These are phyloP conservation scores for Cuniculus paca DNA, from an alignment of 2,797 vertebrate genomes.

Conservation along the genomic window DNA sequence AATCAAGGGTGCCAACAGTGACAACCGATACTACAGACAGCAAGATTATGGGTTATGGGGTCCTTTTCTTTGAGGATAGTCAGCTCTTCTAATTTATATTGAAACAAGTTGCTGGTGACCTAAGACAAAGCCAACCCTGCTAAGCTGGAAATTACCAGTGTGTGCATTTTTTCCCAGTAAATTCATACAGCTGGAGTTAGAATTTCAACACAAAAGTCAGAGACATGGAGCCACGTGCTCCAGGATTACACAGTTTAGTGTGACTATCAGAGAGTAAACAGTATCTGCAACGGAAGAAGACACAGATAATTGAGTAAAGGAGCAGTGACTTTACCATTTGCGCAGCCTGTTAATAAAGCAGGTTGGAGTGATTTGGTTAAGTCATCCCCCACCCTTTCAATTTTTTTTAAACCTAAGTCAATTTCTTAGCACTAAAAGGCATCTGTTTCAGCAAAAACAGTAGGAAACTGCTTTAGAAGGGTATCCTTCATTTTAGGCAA, in stretches of 20 bases:
- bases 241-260: not conserved
- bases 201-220: slow-evolving; percentile 58
- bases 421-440: slow-evolving; percentile 58
- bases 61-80: slow-evolving; percentile 60
- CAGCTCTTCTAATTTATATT: slow-evolving; percentile 22
- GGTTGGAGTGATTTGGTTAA: slow-evolving; percentile 25
- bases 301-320: not conserved
- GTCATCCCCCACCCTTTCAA: not conserved
- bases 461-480: slow-evolving; percentile 67
- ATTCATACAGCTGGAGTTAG: slow-evolving; percentile 43
- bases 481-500: slow-evolving; percentile 27
- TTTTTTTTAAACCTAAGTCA: slow-evolving; percentile 49
- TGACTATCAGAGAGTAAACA: slow-evolving; percentile 18
- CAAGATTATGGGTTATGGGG: not conserved
- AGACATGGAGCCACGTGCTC: not conserved
- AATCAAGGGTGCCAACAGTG: not conserved
- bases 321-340: not conserved
- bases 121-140: slow-evolving; percentile 90
- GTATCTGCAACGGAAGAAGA: slow-evolving; percentile 25
- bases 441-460: slow-evolving; percentile 68
- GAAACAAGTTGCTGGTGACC: slow-evolving; percentile 92
- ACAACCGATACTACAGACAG: not conserved
- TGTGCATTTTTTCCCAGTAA: slow-evolving; percentile 94
- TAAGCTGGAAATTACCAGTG: slow-evolving; percentile 93
- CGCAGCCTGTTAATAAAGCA: slow-evolving; percentile 53